Base-by-base conservation (phyloP, 1,140 invertebrate species). In the Lepidotrigona ventralis region DNA sequence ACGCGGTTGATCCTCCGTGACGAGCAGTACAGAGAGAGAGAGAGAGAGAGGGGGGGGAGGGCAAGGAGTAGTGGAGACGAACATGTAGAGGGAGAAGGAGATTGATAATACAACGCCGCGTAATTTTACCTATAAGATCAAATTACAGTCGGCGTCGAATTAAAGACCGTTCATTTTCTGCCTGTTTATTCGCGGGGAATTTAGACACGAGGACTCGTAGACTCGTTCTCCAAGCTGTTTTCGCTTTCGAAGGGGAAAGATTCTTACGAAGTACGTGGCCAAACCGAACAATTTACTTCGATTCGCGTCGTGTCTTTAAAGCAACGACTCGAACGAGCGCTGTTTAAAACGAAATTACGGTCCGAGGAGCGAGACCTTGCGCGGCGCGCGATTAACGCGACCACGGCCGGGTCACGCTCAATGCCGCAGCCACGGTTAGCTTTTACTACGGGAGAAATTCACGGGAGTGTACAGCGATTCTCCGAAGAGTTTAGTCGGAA, bases 131-230 rank as follows among this genome's bases (percentile, higher is more conserved):
- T 77, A 78, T 83, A 83, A 78, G 74, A 78, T 83, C 26, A 83
- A 78, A 83, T 83, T 83, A 83, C 81, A 78, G 81, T 70, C 75
- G 66, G 81, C 75, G 81, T 26, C 26, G 81, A 83, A 83, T 83
- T 83, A 83, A 83, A 83, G 74, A 70, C 66, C 75, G 54, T 51
- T 33, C 54, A 60, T 78, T 54, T 70, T 71, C 64, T 54, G 39
- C 80, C 63, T 81, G 72, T 81, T 81, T 81, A 68, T 81, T 76
- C 75, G 53, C 51, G 53, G 46, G 17, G 70, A 23, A 75, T 82
- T 82, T 82, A 60, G 73, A 76, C n/a, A 33, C 56, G 64, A 3
- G 39, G 21, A 51, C 8, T 66, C 70, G n/a, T 56, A 29, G 17
- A 23, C 15, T 53, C 23, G 23, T 71, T n/a, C 5, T 46, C 58